A percentile compares a stretch with the other conserved stretches of the same genome.
Evolutionary conservation across 2,113 vertebrate species (phyloP).

Genomic region (Ammospiza caudacuta): DNA sequence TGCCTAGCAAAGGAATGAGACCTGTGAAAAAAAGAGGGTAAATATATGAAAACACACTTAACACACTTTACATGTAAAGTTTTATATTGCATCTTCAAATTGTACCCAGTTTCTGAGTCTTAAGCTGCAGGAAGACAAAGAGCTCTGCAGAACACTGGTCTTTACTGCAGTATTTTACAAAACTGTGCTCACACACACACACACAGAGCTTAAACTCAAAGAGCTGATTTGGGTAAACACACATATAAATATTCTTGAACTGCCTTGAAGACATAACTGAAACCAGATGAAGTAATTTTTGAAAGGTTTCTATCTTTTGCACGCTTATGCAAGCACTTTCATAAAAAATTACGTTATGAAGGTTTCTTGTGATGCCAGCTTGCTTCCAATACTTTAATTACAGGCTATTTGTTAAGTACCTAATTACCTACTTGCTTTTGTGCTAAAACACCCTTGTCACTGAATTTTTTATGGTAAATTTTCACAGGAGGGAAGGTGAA

Average conservation of each 20-base stretch:
- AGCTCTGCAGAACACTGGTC: not conserved
- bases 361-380: not conserved
- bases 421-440: not conserved
- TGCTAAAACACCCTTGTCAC: not conserved
- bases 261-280: not conserved
- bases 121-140: not conserved
- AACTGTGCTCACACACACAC: not conserved
- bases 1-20: constrained; percentile 92
- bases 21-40: constrained; percentile 69
- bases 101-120: not conserved
- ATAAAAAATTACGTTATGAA: not conserved
- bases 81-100: not conserved
- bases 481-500: not conserved
- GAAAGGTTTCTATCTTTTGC: not conserved
- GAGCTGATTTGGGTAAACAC: not conserved
- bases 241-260: not conserved
- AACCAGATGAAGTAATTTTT: not conserved
- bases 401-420: not conserved
- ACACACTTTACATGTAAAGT: not conserved
- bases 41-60: not conserved
- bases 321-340: not conserved
- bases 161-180: not conserved
- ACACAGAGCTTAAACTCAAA: not conserved
- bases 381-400: not conserved
- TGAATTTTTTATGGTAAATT: not conserved